phyloP scores from a whole-genome alignment of 92 coral and sea anemone genomes.

The Phenganax stokvisi region DNA sequence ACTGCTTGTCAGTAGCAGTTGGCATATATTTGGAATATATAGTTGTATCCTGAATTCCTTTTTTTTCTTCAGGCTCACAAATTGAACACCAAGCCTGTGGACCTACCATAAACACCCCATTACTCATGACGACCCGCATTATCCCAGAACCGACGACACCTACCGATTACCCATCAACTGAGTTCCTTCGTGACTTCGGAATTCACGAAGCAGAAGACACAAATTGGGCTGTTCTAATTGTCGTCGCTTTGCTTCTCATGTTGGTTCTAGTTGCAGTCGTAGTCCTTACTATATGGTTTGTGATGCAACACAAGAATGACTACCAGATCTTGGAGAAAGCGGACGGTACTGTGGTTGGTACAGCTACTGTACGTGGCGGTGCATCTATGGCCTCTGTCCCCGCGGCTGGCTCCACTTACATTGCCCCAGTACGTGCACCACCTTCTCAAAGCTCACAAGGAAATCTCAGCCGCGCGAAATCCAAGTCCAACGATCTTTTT shows the following conservation, averaged over 20 bases:
- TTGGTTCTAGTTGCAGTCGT: slow-evolving; percentile 29
- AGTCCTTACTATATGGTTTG: slow-evolving; percentile 37
- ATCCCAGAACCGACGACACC: slow-evolving; percentile 39
- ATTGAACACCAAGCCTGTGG: slow-evolving; percentile 24
- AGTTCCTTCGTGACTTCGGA: slow-evolving; percentile 33
- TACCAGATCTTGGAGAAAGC: slow-evolving; percentile 38
- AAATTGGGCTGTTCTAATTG: slow-evolving; percentile 38
- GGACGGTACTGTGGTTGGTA: slow-evolving; percentile 39
- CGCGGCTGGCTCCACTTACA: not conserved
- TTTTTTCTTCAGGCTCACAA: not conserved
- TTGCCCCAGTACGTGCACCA: slow-evolving; percentile 15
- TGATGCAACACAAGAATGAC: slow-evolving; percentile 36
- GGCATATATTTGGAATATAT: not conserved
- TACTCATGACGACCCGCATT: slow-evolving; percentile 26
- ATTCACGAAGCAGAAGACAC: slow-evolving; percentile 39
- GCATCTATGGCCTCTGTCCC: slow-evolving; percentile 30
- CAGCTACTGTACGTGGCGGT: slow-evolving; percentile 35
- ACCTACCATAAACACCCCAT: slow-evolving; percentile 28
- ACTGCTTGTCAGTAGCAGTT: not conserved
- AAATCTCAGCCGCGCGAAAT: slow-evolving; percentile 34
- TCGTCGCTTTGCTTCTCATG: slow-evolving; percentile 37
- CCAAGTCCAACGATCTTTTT: slow-evolving; percentile 40
- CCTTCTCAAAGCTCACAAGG: slow-evolving; percentile 17
- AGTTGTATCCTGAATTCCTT: not conserved
- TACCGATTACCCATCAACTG: slow-evolving; percentile 38